Base-by-base conservation (phyloP, 1,140 invertebrate species). In the Bombus polaris region DNA sequence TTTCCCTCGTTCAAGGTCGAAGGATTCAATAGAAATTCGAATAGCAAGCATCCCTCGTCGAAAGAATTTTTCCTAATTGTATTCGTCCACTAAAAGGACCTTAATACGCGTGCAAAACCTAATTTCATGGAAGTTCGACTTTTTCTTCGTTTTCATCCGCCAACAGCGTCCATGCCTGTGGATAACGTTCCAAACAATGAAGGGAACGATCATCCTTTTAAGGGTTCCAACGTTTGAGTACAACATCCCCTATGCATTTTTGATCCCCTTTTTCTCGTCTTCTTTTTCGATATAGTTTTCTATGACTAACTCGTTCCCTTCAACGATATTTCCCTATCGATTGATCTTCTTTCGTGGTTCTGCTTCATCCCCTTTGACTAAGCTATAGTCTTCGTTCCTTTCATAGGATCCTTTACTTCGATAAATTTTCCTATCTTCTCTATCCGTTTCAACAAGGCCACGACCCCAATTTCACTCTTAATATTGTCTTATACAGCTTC, bases 281-380 rank as follows among this genome's bases (percentile, higher is more conserved):
- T 87, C 65, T 75, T 85, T 39, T 81, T 74, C 62, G 5, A 47
- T 68, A 77, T 76, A 73, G 70, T 76, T 44, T 75, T 87, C 87
- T 84, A 82, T 37, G 57, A 82, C 84, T 80, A 81, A 87, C 91
- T 93, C 91, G 89, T 92, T 44, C 91, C 93, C 68, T 88, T 82
- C 81, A 89, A 91, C 91, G 92, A 94, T 94, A 95, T 94, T 95
- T 95, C 94, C 94, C 94, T 95, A 95, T 94, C 94, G 94, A 95
- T 95, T 94, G 94, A 95, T 95, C 92, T 90, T 92, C 78, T 81
- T 53, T 90, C 90, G 76, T 87, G 74, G 86, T 80, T 92, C 90
- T 89, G 86, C 39, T 88, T 92, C 90, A 87, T 87, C 90, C 75
- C 57, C 65, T 82, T 87, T 81, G 75, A 92, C 85, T 83, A 85